These are phyloP conservation scores for Drosophila maculinotata DNA, from an alignment of 2,888 invertebrate species.

Conservation along the genomic window DNA sequence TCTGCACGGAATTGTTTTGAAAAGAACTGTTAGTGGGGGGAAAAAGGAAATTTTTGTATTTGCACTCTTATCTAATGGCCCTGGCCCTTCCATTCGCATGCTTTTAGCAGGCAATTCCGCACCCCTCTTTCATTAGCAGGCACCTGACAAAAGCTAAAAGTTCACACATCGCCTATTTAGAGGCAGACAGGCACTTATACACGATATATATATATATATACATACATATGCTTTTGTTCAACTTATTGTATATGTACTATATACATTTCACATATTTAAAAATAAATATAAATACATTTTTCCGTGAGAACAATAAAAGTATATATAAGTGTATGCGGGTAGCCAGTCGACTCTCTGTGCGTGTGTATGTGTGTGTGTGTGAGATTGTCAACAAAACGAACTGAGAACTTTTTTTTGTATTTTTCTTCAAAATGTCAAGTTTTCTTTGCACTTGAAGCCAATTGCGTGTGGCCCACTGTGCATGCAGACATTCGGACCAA, in stretches of 20 bases:
- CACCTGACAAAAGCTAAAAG: conserved; percentile 76
- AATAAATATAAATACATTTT: conserved; percentile 74
- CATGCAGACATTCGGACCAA: conserved; percentile 34
- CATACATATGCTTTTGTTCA: conserved; percentile 55
- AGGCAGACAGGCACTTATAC: conserved; percentile 67
- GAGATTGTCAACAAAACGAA: conserved; percentile 49
- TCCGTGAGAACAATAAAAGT: conserved; percentile 73
- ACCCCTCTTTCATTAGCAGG: conserved; percentile 67
- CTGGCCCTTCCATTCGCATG: conserved; percentile 7
- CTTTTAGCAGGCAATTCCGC: conserved; percentile 7
- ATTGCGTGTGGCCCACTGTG: conserved; percentile 69
- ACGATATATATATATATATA: conserved; percentile 31
- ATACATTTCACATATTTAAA: conserved; percentile 67
- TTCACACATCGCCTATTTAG: conserved; percentile 70
- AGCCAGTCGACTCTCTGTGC: conserved; percentile 13
- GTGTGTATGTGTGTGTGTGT: conserved; percentile 6
- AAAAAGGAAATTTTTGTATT: conserved; percentile 52
- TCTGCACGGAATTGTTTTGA: conserved; percentile 35
- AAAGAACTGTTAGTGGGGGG: too few relatives aligned
- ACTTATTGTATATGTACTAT: conserved; percentile 28
- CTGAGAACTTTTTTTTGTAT: conserved; percentile 41
- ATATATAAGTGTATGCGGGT: conserved; percentile 27
- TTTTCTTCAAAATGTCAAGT: conserved; percentile 58
- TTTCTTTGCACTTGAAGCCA: conserved; percentile 65
- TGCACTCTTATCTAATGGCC: conserved; percentile 65